A percentile compares a stretch with the other conserved stretches of the same genome.
phyloP scores from a whole-genome alignment of 2,113 vertebrate genomes.

The Isurus oxyrinchus region DNA sequence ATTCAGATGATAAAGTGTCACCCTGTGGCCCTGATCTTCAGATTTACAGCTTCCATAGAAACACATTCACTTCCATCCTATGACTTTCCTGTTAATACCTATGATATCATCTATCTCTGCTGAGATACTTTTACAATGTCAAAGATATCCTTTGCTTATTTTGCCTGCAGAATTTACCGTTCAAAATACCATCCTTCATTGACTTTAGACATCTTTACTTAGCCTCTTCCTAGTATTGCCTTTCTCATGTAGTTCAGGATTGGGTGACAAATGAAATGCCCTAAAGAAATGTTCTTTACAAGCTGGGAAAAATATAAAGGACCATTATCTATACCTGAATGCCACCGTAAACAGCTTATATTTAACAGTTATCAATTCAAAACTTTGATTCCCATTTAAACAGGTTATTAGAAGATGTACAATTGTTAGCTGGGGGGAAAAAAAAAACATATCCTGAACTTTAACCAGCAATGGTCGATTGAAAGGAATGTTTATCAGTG shows the following conservation, averaged over 20 bases:
- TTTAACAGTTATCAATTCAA: background rate
- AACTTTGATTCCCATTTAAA: background rate
- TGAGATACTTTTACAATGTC: constrained; percentile 36
- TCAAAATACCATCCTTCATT: constrained; percentile 37
- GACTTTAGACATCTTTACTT: constrained; percentile 37
- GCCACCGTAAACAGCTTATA: background rate
- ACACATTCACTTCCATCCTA: constrained; percentile 33
- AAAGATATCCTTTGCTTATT: constrained; percentile 37
- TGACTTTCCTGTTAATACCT: constrained; percentile 37
- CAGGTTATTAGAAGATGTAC: background rate
- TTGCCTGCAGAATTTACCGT: constrained; percentile 38
- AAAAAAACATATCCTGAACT: background rate
- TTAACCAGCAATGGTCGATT: background rate
- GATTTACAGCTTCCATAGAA: constrained; percentile 38
- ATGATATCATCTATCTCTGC: constrained; percentile 37
- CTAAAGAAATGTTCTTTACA: constrained; percentile 32
- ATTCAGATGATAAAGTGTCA: constrained; percentile 38
- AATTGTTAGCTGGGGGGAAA: background rate
- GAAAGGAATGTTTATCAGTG: background rate
- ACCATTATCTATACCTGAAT: background rate
- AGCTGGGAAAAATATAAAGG: background rate
- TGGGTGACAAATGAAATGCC: constrained; percentile 34
- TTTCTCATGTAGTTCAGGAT: constrained; percentile 29
- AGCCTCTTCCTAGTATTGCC: constrained; percentile 34
- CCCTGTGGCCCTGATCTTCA: constrained; percentile 38